A percentile compares a stretch with the other conserved stretches of the same genome.
Evolutionary conservation across 2,888 invertebrate species (phyloP).

Genomic region (Luperina testacea): DNA sequence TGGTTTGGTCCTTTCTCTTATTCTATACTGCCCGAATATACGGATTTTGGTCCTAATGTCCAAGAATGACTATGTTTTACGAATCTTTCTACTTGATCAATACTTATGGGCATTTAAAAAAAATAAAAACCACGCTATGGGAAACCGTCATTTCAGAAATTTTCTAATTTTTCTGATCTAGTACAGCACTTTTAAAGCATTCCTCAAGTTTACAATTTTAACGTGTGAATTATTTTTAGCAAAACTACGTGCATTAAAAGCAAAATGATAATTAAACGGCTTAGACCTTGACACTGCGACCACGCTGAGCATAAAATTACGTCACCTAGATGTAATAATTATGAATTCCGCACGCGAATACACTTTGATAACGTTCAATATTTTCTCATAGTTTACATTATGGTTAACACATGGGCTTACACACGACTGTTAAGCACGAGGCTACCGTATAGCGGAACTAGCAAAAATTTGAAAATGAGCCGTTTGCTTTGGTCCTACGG

Average conservation of each 20-base stretch:
- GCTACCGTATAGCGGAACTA: background rate
- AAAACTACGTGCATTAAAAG: conserved; percentile 38
- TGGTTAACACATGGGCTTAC: conserved; percentile 34
- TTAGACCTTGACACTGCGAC: conserved; percentile 70
- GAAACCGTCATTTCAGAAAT: background rate
- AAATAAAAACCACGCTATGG: background rate
- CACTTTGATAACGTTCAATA: conserved; percentile 50
- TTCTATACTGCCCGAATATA: no score
- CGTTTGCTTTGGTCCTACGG: background rate
- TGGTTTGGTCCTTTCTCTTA: background rate
- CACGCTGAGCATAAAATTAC: conserved; percentile 61
- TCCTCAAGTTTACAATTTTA: background rate
- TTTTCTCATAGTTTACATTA: conserved; percentile 35
- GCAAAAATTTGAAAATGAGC: background rate
- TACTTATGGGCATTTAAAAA: background rate
- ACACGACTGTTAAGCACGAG: background rate
- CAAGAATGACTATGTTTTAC: no score
- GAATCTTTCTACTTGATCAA: background rate
- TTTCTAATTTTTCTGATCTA: background rate
- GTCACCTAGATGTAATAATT: conserved; percentile 60
- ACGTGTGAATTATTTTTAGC: background rate
- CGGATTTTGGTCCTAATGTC: background rate
- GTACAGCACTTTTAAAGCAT: no score
- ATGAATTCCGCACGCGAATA: conserved; percentile 59
- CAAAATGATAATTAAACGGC: conserved; percentile 47